Evolutionary conservation across 2,113 vertebrate genomes (phyloP), one percentile per base, ranked within the genome.

Genomic region (Mionectes macconnelli): DNA sequence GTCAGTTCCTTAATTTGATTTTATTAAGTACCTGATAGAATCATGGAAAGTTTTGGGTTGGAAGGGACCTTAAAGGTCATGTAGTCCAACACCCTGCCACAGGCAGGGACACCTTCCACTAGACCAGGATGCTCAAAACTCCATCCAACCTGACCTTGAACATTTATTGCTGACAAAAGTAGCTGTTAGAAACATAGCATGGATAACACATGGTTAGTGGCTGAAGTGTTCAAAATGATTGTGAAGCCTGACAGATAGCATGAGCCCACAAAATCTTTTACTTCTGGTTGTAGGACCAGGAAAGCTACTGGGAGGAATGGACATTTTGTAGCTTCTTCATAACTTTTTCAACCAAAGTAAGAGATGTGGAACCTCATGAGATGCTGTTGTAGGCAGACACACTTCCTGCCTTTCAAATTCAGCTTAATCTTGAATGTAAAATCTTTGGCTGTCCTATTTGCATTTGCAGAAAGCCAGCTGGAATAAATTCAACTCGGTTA

Each of bases 381-480:
- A 67, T 84, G 76, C 79, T 77, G 8, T 25, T 75, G 47, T 56
- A 89, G 83, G 84, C 93, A 87, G 84, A 75, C 52, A 14, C 24
- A 44, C 44, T 79, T 75, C 76, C 64, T 91, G 88, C 76, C 66
- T 96, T 75, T 79, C 50, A 56, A 84, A 89, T 93, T 68, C 83
- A 22, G 73, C 90, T 56, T 93, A 68, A 84, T 93, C 94, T 90
- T 78, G 74, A 90, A 57, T 72, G 80, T 87, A 53, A 49, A 86
- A 78, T 92, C 83, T 87, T 84, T 77, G 64, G 76, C 80, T 84
- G 69, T 66, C 68, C 85, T 81, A 13, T 91, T 86, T 78, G 76
- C 88, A 68, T 77, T 78, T 84, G 60, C 57, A 64, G 80, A 92
- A 84, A 89, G 80, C 90, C 93, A 90, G 60, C 88, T 95, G 94